Base-by-base conservation (phyloP, 2,888 invertebrate genomes). In the Zootermopsis nevadensis region DNA sequence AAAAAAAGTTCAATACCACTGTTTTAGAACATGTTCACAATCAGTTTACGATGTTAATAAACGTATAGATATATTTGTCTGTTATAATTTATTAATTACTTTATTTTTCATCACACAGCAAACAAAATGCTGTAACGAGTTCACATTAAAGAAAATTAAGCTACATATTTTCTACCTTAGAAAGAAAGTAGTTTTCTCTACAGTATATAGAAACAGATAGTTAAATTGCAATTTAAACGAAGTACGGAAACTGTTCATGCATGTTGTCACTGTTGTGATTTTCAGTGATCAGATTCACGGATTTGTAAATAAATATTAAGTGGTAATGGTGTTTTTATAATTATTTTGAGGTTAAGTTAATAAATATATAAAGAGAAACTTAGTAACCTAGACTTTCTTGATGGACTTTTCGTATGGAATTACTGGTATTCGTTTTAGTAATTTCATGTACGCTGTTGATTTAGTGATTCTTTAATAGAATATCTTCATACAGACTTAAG, bases 111-210 rank as follows among this genome's bases (percentile, higher is more conserved):
- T 48, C 48, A 48, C 15, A 60, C 15, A 60, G n/a, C 0, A 27
- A 53, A 10, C 7, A 24, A 31, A 69, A 33, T 38, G n/a, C 24
- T 4, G 74, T 22, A 24, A 74, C 55, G 79, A 66, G 79, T 79
- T 79, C 79, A 79, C 79, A 79, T 79, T 79, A 79, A 66, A 79
- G 79, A 79, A 79, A 79, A 79, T 24, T 53, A 66, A 79, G 60
- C 79, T 79, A 79, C 48, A 79, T 33, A 66, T 66, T 79, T 22
- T 66, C 35, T 79, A 66, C 6, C 38, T 60, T 79, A 79, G 79
- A 33, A 77, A 77, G 77, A 30, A 3, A 53, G 77, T 77, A 77
- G 77, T 55, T 31, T 12, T 31, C 42, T 42, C 42, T 15, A 27
- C 31, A 60, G 7, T 7, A 66, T 66, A 60, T 31, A 69, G 4